phyloP scores from a whole-genome alignment of 2,797 vertebrate species.

The Phoeniculus purpureus region DNA sequence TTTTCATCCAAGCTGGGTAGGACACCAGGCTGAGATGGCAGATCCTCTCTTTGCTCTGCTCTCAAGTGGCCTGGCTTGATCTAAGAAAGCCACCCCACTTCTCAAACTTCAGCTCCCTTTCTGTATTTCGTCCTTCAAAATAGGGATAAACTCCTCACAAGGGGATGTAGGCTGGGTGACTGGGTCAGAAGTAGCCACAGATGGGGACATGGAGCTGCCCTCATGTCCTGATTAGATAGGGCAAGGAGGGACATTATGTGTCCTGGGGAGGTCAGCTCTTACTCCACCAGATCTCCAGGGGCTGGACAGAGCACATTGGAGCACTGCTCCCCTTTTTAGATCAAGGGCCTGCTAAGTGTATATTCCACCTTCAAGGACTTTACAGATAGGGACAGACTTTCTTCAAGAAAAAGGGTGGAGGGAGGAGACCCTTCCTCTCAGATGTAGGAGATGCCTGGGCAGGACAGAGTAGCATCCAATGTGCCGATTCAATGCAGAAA shows the following conservation, averaged over 20 bases:
- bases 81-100: rapidly evolving
- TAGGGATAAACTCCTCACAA: rapidly evolving
- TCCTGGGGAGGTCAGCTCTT: not conserved
- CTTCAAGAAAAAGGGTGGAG: not conserved
- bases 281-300: not conserved
- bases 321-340: rapidly evolving
- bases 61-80: not conserved
- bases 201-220: not conserved
- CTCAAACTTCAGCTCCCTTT: not conserved
- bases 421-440: not conserved
- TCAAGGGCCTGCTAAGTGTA: not conserved
- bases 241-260: not conserved
- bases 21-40: not conserved
- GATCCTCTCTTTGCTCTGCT: not conserved
- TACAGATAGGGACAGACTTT: not conserved
- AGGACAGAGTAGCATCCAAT: not conserved
- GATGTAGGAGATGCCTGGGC: not conserved
- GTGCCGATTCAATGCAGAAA: not conserved
- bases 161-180: not conserved
- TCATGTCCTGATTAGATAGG: rapidly evolving
- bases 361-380: not conserved
- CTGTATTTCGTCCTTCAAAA: not conserved
- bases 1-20: not conserved
- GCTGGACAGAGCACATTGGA: not conserved
- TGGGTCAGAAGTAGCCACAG: not conserved